phyloP scores from a whole-genome alignment of 2,888 invertebrate genomes.

The Drosophila flavopinicola region DNA sequence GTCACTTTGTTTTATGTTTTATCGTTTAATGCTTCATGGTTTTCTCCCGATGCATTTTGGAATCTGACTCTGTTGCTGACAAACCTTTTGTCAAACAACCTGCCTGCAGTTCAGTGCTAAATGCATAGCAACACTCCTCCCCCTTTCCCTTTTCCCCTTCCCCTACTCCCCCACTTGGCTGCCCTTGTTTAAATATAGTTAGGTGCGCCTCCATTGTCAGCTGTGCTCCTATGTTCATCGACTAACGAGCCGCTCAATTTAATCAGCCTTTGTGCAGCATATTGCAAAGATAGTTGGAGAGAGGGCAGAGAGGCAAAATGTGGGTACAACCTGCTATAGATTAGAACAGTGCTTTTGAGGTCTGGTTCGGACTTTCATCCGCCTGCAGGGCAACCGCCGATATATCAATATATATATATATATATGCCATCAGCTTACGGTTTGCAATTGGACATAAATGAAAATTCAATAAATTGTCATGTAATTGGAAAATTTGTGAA shows the following conservation, averaged over 20 bases:
- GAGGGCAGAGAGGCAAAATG: background rate
- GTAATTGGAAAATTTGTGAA: background rate
- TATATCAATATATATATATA: background rate
- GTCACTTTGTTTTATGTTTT: no score
- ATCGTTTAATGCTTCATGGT: no score
- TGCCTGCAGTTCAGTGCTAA: slow-evolving; percentile 12
- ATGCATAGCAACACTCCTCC: no score
- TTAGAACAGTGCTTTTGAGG: background rate
- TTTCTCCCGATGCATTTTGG: no score
- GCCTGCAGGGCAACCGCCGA: background rate
- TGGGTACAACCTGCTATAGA: no score
- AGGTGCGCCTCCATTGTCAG: slow-evolving; percentile 29
- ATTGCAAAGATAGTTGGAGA: background rate
- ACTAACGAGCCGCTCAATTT: slow-evolving; percentile 53
- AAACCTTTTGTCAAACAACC: slow-evolving; percentile 37
- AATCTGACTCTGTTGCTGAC: background rate
- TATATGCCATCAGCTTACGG: background rate
- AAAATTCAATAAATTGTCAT: background rate
- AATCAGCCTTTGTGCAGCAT: slow-evolving; percentile 39
- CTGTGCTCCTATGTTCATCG: slow-evolving; percentile 1
- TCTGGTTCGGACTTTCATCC: slow-evolving; percentile 1
- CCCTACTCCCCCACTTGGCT: background rate
- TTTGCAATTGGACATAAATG: no score
- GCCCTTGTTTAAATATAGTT: slow-evolving; percentile 31
- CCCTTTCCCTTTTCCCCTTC: no score